phyloP scores from a whole-genome alignment of 1,140 invertebrate species.

The Meloidogyne exigua region DNA sequence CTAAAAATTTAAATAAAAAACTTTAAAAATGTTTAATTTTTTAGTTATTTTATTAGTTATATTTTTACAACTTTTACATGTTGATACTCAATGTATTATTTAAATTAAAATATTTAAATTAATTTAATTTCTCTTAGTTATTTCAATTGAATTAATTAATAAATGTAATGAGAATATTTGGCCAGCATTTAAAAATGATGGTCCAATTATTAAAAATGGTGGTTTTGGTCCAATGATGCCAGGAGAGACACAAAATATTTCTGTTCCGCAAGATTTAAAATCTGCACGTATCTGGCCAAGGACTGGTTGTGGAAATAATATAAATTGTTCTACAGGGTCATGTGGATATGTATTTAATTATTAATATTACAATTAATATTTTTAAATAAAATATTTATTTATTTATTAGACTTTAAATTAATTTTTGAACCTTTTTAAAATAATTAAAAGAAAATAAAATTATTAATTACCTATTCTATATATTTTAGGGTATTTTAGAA shows the following conservation, averaged over 20 bases:
- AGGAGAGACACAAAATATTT: not conserved
- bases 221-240: not conserved
- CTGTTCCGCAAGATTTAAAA: not conserved
- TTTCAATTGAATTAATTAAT: not conserved
- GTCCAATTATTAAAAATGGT: not conserved
- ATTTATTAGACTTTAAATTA: not conserved
- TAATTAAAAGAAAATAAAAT: too few relatives aligned
- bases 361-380: too few relatives aligned
- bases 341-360: not conserved
- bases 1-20: not conserved
- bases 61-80: too few relatives aligned
- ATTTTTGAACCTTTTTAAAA: too few relatives aligned
- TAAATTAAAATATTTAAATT: not conserved
- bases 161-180: not conserved
- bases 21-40: not conserved
- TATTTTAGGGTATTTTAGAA: constrained; percentile 1
- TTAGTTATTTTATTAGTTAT: not conserved
- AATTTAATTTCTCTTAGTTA: not conserved
- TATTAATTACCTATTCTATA: too few relatives aligned
- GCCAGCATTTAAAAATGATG: constrained; percentile 1
- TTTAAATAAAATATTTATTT: too few relatives aligned
- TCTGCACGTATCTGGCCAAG: not conserved
- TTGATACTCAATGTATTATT: not conserved
- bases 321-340: not conserved
- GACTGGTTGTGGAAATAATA: constrained; percentile 1